Evolutionary conservation across 2,113 vertebrate species (phyloP).

Genomic region (Lycocorax pyrrhopterus): DNA sequence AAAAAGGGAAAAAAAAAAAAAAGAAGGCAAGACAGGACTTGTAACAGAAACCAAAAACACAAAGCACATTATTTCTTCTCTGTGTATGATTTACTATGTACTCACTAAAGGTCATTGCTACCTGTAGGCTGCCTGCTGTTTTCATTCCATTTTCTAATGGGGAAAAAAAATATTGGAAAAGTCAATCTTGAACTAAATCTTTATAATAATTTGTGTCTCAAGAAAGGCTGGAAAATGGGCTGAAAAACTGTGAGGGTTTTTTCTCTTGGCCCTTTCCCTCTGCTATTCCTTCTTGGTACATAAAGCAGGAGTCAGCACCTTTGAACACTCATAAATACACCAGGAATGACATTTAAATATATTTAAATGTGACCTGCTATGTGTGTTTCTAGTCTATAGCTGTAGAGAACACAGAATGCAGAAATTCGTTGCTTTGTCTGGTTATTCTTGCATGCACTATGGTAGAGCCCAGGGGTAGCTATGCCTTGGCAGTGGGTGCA

Average conservation of each 20-base stretch:
- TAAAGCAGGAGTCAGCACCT: background rate
- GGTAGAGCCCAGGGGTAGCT: background rate
- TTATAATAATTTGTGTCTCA: background rate
- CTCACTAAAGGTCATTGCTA: background rate
- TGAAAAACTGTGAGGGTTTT: background rate
- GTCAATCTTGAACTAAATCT: background rate
- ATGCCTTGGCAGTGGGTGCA: background rate
- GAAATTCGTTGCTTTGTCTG: background rate
- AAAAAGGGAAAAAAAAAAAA: background rate
- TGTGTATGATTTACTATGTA: background rate
- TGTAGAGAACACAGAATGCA: background rate
- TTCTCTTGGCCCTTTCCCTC: background rate
- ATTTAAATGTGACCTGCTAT: background rate
- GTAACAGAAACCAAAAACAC: background rate
- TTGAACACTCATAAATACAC: background rate
- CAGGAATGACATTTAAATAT: background rate
- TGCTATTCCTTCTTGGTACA: background rate
- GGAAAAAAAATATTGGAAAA: background rate
- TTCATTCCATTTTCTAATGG: background rate
- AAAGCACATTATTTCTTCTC: background rate
- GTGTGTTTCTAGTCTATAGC: background rate
- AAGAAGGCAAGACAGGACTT: background rate
- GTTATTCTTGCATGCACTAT: rapidly evolving
- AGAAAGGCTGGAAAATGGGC: background rate
- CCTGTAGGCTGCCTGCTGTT: background rate